Conservation (phyloP, 2,113 vertebrate species). For the Seriola quinqueradiata region DNA sequence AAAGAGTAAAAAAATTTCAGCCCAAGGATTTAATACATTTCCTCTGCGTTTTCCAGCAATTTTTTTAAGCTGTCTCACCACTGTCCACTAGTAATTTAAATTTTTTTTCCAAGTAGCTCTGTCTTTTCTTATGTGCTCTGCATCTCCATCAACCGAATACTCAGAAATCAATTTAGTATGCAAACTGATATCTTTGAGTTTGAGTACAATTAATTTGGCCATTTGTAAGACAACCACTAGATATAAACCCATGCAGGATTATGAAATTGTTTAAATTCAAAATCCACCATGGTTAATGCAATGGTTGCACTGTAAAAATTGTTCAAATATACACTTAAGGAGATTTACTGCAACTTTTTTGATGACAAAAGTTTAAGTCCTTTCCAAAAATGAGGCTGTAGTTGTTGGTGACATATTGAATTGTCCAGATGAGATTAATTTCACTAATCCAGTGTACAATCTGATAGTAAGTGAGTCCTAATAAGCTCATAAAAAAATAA, state of each 20-base stretch:
- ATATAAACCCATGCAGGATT: not conserved
- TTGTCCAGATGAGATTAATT: not conserved
- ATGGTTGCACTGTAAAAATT: not conserved
- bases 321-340: not conserved
- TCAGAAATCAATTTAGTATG: too few species aligned
- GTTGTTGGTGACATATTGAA: not conserved
- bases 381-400: not conserved
- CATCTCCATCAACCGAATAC: too few species aligned
- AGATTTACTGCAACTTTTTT: not conserved
- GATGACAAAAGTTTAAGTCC: not conserved
- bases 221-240: not conserved
- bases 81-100: too few species aligned
- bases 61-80: not conserved
- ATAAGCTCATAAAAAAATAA: slow-evolving; percentile 13
- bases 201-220: not conserved
- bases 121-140: not conserved
- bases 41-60: too few species aligned
- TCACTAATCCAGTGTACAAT: slow-evolving; percentile 18
- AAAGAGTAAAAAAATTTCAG: not conserved
- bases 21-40: not conserved
- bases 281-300: not conserved
- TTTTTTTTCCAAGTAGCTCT: too few species aligned
- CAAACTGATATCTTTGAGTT: not conserved
- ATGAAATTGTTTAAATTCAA: not conserved
- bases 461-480: slow-evolving; percentile 8